phyloP scores from a whole-genome alignment of 2,797 vertebrate genomes.

The Alcedo atthis region DNA sequence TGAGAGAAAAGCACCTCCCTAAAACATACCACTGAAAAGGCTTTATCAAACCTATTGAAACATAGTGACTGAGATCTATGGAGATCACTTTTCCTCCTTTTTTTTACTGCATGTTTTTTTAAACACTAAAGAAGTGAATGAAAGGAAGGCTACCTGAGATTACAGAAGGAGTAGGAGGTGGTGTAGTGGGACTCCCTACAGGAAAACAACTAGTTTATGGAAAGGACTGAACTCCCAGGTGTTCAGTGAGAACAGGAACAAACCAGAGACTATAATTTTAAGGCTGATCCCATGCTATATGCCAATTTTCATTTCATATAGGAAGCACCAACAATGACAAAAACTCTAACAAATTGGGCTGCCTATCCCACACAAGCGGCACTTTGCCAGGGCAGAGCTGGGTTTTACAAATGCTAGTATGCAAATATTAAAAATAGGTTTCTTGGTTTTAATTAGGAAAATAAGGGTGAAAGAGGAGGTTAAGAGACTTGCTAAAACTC shows the following conservation, averaged over 20 bases:
- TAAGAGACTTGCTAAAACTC: background rate
- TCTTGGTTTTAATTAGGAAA: background rate
- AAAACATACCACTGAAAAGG: background rate
- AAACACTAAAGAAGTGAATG: background rate
- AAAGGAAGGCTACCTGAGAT: background rate
- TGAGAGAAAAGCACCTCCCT: background rate
- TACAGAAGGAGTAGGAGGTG: background rate
- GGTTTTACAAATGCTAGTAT: background rate
- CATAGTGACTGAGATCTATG: background rate
- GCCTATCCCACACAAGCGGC: background rate
- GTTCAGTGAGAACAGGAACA: background rate
- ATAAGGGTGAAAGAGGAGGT: background rate
- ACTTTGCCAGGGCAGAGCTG: background rate
- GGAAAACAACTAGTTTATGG: conserved; percentile 4
- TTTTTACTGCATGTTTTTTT: background rate
- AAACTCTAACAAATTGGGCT: background rate
- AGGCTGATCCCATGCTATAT: background rate
- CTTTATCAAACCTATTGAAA: background rate
- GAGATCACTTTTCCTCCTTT: background rate
- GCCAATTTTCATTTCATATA: background rate
- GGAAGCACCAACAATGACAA: background rate
- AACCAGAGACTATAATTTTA: background rate
- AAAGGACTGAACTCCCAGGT: background rate
- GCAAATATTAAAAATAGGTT: background rate
- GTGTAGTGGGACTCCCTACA: background rate